phyloP scores from a whole-genome alignment of 2,113 vertebrate genomes.

The Actenoides hombroni region DNA sequence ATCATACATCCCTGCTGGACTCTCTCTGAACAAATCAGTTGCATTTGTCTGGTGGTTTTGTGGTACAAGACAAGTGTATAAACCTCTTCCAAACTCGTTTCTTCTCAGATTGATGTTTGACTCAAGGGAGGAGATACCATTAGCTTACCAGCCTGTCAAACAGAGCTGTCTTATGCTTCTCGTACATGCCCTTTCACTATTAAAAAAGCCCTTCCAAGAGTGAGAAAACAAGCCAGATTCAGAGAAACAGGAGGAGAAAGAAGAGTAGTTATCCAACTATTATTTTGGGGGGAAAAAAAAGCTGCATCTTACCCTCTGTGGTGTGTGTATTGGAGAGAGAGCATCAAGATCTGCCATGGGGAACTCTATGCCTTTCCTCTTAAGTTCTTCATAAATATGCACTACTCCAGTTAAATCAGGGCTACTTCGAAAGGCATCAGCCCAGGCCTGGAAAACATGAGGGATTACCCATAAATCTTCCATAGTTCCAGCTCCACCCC shows the following conservation, averaged over 20 bases:
- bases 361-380: constrained; percentile 97
- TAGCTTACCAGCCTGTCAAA: constrained; percentile 23
- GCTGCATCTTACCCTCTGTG: constrained; percentile 85
- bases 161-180: constrained; percentile 7
- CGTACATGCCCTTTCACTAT: neutral
- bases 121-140: neutral
- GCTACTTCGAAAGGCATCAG: constrained; percentile 96
- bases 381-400: constrained; percentile 96
- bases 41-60: neutral
- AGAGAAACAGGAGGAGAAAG: neutral
- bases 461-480: constrained; percentile 20
- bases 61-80: neutral
- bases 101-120: neutral
- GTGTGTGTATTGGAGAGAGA: constrained; percentile 95
- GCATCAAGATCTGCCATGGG: constrained; percentile 93
- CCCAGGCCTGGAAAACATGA: constrained; percentile 86
- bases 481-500: neutral
- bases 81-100: neutral
- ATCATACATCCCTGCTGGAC: neutral
- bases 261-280: neutral
- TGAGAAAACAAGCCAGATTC: constrained; percentile 24
- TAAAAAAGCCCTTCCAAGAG: constrained; percentile 28
- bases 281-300: neutral
- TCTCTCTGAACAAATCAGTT: neutral
- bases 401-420: constrained; percentile 97